Percentiles rank a stretch among this genome's conserved stretches.
phyloP scores from a whole-genome alignment of 2,797 vertebrate genomes.

The Lithobates sylvaticus region DNA sequence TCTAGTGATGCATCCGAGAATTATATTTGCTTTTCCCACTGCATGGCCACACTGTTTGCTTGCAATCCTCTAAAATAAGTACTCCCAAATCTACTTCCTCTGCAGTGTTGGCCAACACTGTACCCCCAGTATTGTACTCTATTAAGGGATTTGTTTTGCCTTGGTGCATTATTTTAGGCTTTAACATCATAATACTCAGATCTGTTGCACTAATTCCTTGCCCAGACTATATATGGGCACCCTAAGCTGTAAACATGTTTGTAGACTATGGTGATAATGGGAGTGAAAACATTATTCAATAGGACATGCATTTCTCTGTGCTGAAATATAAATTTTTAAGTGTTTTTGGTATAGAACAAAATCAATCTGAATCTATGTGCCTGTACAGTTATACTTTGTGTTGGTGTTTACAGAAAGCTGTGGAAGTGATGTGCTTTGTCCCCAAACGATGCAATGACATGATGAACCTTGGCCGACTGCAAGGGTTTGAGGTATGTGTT shows the following conservation, averaged over 20 bases:
- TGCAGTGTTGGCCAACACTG: no score
- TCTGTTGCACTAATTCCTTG: background rate
- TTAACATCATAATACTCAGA: background rate
- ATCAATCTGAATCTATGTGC: background rate
- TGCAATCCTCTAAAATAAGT: no score
- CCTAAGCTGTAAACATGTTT: background rate
- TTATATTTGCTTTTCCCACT: no score
- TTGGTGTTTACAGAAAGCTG: conserved; percentile 83
- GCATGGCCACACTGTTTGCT: no score
- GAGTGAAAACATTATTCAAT: background rate
- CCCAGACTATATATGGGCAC: background rate
- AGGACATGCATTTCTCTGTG: no score
- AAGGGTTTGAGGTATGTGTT: conserved; percentile 85
- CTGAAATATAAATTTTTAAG: no score
- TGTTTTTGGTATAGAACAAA: background rate
- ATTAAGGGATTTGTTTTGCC: no score
- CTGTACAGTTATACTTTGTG: background rate
- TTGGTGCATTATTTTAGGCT: background rate
- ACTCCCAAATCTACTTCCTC: no score
- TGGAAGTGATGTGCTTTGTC: conserved; percentile 94
- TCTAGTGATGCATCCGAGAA: no score
- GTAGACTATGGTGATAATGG: background rate
- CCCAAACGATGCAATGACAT: conserved; percentile 94
- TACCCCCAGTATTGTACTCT: no score
- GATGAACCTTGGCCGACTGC: conserved; percentile 93